Percentiles rank a stretch among this genome's conserved stretches.
Conservation (phyloP, 23 tunicate species). For the Botrylloides violaceus region DNA sequence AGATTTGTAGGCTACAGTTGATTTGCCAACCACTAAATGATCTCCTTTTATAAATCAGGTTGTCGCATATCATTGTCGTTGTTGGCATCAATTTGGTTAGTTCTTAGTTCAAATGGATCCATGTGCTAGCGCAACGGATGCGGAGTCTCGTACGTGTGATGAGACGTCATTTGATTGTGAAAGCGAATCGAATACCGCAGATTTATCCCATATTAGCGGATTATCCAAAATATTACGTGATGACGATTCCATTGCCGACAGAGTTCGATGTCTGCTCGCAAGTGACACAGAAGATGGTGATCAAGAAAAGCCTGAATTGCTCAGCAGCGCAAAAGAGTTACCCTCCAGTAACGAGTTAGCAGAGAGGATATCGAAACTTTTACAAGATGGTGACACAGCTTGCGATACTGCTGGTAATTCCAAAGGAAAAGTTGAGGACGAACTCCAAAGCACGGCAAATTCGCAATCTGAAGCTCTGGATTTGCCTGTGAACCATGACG, state of each 20-base stretch:
- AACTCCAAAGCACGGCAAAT: too few species aligned
- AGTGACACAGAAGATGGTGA: conserved; percentile 13
- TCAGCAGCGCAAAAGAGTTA: not conserved
- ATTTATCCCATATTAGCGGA: conserved; percentile 8
- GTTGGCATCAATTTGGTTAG: too few species aligned
- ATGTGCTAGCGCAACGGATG: too few species aligned
- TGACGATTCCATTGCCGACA: conserved; percentile 81
- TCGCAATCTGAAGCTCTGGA: not conserved
- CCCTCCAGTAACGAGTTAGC: not conserved
- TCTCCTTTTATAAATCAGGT: too few species aligned
- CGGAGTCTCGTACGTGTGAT: too few species aligned
- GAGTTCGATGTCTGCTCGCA: conserved; percentile 61
- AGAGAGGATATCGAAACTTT: not conserved
- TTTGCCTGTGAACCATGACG: not conserved
- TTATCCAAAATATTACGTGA: conserved; percentile 46
- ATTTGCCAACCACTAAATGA: too few species aligned
- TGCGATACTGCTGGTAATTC: not conserved
- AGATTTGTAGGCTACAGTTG: too few species aligned
- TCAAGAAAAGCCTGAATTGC: not conserved
- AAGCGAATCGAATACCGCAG: conserved; percentile 9
- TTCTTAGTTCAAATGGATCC: too few species aligned
- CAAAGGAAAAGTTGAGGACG: not conserved
- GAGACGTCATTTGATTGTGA: not conserved
- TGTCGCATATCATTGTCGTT: too few species aligned
- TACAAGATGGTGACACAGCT: not conserved